A percentile compares a stretch with the other conserved stretches of the same genome.
Conservation (phyloP, 2,888 invertebrate genomes). For the Aelia acuminata region DNA sequence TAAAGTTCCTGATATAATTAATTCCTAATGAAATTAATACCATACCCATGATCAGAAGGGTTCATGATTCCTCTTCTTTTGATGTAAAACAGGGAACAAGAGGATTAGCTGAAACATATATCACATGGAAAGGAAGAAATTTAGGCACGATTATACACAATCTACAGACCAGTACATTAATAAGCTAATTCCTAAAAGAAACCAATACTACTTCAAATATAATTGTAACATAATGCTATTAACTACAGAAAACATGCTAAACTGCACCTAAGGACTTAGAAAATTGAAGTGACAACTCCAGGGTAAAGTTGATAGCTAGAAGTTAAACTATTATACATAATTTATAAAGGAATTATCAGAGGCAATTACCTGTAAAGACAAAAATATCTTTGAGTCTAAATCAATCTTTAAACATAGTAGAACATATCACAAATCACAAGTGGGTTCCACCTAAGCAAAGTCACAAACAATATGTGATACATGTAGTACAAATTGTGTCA, state of each 20-base stretch:
- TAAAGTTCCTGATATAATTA: neutral
- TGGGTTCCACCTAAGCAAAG: slow-evolving; percentile 52
- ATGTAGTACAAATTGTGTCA: slow-evolving; percentile 44
- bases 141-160: neutral
- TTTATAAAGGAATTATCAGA: neutral
- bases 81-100: slow-evolving; percentile 60
- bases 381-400: slow-evolving; percentile 23
- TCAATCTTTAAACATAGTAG: slow-evolving; percentile 54
- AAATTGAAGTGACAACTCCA: neutral
- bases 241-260: slow-evolving; percentile 22
- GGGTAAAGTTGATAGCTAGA: neutral
- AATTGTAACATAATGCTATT: neutral
- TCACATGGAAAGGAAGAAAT: slow-evolving; percentile 60
- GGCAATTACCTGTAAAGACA: slow-evolving; percentile 28
- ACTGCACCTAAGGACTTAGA: neutral
- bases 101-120: slow-evolving; percentile 63
- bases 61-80: slow-evolving; percentile 66
- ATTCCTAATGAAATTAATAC: slow-evolving; percentile 27
- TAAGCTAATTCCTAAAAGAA: neutral
- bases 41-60: slow-evolving; percentile 66
- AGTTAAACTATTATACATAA: neutral
- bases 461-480: slow-evolving; percentile 26
- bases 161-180: slow-evolving; percentile 21
- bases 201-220: neutral
- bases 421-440: slow-evolving; percentile 45